phyloP scores from a whole-genome alignment of 2,888 invertebrate species.

The Pachydiplax longipennis region DNA sequence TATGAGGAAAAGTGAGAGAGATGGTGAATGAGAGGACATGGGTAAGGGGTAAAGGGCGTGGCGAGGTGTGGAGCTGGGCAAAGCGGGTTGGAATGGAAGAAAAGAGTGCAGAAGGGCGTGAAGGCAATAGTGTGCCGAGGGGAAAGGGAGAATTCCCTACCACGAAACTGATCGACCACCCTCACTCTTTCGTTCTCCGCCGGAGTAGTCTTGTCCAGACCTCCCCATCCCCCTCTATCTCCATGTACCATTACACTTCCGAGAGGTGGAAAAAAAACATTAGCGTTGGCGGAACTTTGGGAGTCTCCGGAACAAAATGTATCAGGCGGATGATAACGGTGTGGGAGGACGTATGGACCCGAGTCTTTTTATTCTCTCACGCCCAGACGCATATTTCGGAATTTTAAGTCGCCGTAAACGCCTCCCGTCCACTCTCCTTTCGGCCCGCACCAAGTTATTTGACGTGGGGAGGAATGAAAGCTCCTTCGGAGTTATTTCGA shows the following conservation, averaged over 20 bases:
- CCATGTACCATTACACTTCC: background rate
- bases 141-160: background rate
- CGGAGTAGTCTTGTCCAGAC: background rate
- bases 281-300: background rate
- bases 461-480: background rate
- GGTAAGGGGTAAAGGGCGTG: background rate
- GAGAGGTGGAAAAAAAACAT: background rate
- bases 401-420: background rate
- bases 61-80: background rate
- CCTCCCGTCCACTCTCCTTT: background rate
- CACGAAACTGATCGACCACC: background rate
- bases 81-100: background rate
- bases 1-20: background rate
- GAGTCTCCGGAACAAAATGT: background rate
- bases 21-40: background rate
- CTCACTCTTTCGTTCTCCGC: background rate
- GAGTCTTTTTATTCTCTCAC: background rate
- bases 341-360: background rate
- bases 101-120: background rate
- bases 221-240: background rate
- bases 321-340: background rate
- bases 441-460: background rate
- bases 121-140: background rate
- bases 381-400: conserved; percentile 1
- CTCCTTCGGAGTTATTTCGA: background rate